A percentile compares a stretch with the other conserved stretches of the same genome.
Evolutionary conservation across 2,113 vertebrate genomes (phyloP).

Genomic region (Pituophis catenifer): DNA sequence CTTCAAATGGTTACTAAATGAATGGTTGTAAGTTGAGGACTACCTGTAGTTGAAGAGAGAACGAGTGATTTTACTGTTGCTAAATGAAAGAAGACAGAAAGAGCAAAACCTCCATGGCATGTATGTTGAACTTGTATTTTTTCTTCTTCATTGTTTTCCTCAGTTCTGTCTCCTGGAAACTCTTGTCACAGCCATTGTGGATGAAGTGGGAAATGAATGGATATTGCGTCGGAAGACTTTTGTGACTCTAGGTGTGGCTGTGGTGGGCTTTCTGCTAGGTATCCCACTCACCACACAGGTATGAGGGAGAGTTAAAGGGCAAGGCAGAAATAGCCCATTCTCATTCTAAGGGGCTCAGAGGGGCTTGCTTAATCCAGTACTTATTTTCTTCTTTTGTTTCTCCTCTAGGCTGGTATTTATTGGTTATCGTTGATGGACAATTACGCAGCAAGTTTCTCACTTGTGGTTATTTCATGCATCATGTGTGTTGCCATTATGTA

Average conservation of each 20-base stretch:
- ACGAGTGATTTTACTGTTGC: neutral
- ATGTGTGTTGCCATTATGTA: slow-evolving; percentile 98
- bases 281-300: slow-evolving; percentile 92
- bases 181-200: slow-evolving; percentile 91
- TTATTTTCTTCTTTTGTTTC: neutral
- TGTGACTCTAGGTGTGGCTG: slow-evolving; percentile 85
- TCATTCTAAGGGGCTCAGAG: too few relatives aligned
- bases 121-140: neutral
- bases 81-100: too few relatives aligned
- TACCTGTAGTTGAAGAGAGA: neutral
- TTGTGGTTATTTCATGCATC: slow-evolving; percentile 97
- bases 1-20: neutral
- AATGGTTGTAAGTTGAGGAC: neutral
- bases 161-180: slow-evolving; percentile 97
- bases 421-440: slow-evolving; percentile 98
- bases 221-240: slow-evolving; percentile 90
- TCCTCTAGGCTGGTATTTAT: slow-evolving; percentile 91
- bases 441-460: slow-evolving; percentile 95
- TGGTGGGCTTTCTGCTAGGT: slow-evolving; percentile 88
- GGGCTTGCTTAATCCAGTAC: neutral
- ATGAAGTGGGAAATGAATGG: slow-evolving; percentile 95
- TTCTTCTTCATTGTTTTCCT: neutral
- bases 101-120: neutral
- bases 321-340: neutral
- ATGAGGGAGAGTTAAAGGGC: slow-evolving; percentile 9